phyloP scores from a whole-genome alignment of 1,140 invertebrate genomes.

The Halesus radiatus region DNA sequence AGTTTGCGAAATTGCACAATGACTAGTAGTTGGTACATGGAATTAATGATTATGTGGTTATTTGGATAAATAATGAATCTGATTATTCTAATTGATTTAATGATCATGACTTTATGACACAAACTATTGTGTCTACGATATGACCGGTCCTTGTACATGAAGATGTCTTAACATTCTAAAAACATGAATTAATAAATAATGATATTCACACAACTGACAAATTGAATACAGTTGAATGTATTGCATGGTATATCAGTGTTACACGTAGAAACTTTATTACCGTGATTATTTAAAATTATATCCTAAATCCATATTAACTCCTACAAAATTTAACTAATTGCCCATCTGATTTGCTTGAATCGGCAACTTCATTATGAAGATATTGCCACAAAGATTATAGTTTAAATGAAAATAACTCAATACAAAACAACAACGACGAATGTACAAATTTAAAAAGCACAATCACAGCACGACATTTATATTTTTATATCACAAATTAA shows the following conservation, averaged over 20 bases:
- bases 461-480: constrained; percentile 46
- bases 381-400: constrained; percentile 23
- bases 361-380: neutral
- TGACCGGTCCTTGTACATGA: constrained; percentile 23
- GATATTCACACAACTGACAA: constrained; percentile 15
- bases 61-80: constrained; percentile 1
- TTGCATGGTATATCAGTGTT: neutral
- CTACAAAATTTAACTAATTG: constrained; percentile 6
- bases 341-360: too few species aligned
- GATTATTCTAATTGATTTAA: constrained; percentile 32
- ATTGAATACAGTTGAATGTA: constrained; percentile 5
- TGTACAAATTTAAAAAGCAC: constrained; percentile 40
- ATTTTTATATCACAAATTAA: constrained; percentile 43
- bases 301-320: constrained; percentile 1
- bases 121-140: constrained; percentile 27
- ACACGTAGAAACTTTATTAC: constrained; percentile 31
- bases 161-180: constrained; percentile 16
- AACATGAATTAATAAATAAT: constrained; percentile 7
- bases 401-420: constrained; percentile 24
- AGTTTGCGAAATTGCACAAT: constrained; percentile 18
- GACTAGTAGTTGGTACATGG: constrained; percentile 31
- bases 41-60: constrained; percentile 1
- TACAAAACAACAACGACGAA: constrained; percentile 35
- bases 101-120: constrained; percentile 11
- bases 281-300: constrained; percentile 19